A percentile compares a stretch with the other conserved stretches of the same genome.
Conservation (phyloP, 1,140 invertebrate genomes). For the Platyscapa corneri region DNA sequence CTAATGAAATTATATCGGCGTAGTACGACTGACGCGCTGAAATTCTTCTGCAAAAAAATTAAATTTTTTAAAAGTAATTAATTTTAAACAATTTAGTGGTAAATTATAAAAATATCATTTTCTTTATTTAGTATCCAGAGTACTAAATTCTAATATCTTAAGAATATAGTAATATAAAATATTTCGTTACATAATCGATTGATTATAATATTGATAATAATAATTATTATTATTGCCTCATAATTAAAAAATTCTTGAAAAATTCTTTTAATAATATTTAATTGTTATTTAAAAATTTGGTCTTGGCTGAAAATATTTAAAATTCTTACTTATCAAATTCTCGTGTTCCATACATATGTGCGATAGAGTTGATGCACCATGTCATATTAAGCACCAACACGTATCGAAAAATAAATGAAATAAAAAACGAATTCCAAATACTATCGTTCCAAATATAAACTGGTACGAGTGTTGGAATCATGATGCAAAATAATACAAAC, state of each 20-base stretch:
- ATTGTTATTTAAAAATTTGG: too few species aligned
- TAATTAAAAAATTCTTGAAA: too few species aligned
- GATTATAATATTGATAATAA: too few species aligned
- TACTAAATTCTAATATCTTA: too few species aligned
- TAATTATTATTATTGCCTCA: too few species aligned
- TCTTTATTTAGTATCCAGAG: too few species aligned
- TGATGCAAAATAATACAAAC: not conserved
- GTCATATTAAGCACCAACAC: slow-evolving; percentile 78
- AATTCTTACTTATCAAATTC: slow-evolving; percentile 79
- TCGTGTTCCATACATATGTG: slow-evolving; percentile 80
- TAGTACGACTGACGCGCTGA: slow-evolving; percentile 79
- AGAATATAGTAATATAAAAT: too few species aligned
- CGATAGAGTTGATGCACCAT: slow-evolving; percentile 84
- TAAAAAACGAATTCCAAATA: slow-evolving; percentile 83
- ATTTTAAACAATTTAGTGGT: too few species aligned
- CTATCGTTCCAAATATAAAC: slow-evolving; percentile 84
- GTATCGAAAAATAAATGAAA: slow-evolving; percentile 82
- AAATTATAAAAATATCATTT: too few species aligned
- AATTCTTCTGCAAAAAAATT: slow-evolving; percentile 79
- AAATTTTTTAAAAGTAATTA: too few species aligned
- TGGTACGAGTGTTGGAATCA: slow-evolving; percentile 14
- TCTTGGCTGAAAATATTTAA: not conserved
- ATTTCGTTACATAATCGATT: too few species aligned
- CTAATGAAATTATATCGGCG: slow-evolving; percentile 79
- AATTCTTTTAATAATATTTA: too few species aligned